These are phyloP conservation scores for Parasteatoda lunata DNA, from an alignment of 2,888 invertebrate species.

Conservation along the genomic window DNA sequence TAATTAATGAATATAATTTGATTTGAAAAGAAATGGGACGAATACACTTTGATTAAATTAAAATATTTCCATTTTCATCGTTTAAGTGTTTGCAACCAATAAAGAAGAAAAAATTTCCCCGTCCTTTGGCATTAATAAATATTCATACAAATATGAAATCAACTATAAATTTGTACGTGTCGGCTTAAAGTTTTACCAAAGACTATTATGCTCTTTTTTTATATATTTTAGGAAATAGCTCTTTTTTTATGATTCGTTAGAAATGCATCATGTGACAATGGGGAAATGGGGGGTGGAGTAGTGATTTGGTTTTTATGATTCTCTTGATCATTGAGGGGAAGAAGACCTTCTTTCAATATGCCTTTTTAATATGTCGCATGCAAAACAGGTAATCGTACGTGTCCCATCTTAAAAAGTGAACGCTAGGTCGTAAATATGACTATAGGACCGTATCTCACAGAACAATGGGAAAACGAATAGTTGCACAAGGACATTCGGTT, in stretches of 20 bases:
- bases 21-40: no score
- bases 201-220: neutral
- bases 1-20: no score
- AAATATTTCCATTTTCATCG: no score
- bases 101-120: no score
- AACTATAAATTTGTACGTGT: neutral
- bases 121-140: no score
- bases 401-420: slow-evolving; percentile 60
- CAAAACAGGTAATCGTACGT: slow-evolving; percentile 64
- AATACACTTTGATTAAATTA: no score
- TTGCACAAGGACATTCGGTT: slow-evolving; percentile 64
- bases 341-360: slow-evolving; percentile 49
- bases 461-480: slow-evolving; percentile 39
- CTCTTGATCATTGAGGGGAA: slow-evolving; percentile 64
- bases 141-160: neutral
- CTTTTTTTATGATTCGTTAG: slow-evolving; percentile 45
- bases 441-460: slow-evolving; percentile 61
- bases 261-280: slow-evolving; percentile 24
- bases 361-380: slow-evolving; percentile 62
- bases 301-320: slow-evolving; percentile 59
- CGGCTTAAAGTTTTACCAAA: neutral
- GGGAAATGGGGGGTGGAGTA: slow-evolving; percentile 4
- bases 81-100: no score
- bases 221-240: neutral
- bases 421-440: slow-evolving; percentile 55